These are phyloP conservation scores for Penaeus indicus DNA, from an alignment of 1,140 invertebrate species.

Conservation along the genomic window DNA sequence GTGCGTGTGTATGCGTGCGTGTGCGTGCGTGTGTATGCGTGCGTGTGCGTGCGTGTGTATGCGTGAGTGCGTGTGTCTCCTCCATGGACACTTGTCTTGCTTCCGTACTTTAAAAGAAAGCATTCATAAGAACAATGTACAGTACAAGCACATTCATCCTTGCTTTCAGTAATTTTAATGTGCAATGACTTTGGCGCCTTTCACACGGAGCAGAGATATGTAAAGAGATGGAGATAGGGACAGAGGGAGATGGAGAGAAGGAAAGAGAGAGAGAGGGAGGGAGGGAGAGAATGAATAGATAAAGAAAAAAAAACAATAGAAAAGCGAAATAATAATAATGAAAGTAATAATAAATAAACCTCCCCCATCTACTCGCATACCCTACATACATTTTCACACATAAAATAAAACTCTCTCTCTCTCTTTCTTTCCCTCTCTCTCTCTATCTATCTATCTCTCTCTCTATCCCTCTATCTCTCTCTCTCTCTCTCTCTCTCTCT, in stretches of 20 bases:
- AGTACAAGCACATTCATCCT: no score
- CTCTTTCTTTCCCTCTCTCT: no score
- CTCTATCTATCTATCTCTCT: no score
- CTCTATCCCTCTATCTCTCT: no score
- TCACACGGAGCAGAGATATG: background rate
- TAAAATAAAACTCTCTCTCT: no score
- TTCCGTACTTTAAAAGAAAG: no score
- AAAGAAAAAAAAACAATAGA: background rate
- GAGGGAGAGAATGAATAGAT: background rate
- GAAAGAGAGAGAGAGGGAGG: background rate
- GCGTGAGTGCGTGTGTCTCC: conserved; percentile 32
- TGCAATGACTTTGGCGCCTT: no score
- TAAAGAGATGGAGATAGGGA: background rate
- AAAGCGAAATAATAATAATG: background rate
- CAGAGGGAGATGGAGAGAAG: no score
- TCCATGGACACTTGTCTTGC: no score
- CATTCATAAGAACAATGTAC: no score
- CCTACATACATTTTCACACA: background rate
- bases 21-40: conserved; percentile 11
- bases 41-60: background rate
- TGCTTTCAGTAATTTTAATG: no score
- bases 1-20: conserved; percentile 20
- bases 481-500: no score
- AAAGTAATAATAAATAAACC: background rate
- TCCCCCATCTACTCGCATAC: background rate